Evolutionary conservation across 2,888 invertebrate species (phyloP).

Genomic region (Lycaena phlaeas): DNA sequence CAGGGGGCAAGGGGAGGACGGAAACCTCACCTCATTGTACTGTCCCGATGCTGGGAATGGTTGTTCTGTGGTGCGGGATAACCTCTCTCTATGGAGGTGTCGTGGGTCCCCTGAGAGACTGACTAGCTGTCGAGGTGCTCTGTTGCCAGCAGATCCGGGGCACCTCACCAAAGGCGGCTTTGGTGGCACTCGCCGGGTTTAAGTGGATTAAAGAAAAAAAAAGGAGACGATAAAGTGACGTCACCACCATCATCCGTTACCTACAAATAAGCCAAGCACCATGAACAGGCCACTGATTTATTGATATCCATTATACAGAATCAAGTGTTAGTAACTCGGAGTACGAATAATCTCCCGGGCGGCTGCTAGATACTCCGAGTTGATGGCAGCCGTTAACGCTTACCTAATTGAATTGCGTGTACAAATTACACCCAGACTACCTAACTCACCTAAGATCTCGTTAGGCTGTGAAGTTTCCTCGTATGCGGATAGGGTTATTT

Average conservation of each 20-base stretch:
- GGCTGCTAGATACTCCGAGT: neutral
- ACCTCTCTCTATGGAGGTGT: too few relatives aligned
- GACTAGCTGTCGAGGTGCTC: too few relatives aligned
- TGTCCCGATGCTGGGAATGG: too few relatives aligned
- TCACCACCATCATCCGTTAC: neutral
- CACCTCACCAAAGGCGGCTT: too few relatives aligned
- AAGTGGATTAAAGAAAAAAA: too few relatives aligned
- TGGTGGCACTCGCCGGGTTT: too few relatives aligned
- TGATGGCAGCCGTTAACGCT: conserved; percentile 2
- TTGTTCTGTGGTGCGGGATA: too few relatives aligned
- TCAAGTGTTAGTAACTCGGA: neutral
- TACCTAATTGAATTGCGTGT: conserved; percentile 5
- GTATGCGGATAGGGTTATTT: neutral
- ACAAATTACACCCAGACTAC: conserved; percentile 4
- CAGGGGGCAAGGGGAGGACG: too few relatives aligned
- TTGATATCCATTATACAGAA: neutral
- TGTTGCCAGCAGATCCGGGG: too few relatives aligned
- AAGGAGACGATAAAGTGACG: too few relatives aligned
- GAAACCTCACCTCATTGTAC: too few relatives aligned
- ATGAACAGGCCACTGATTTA: neutral
- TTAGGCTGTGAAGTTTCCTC: neutral
- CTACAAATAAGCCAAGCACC: neutral
- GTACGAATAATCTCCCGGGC: neutral
- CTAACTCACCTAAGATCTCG: neutral
- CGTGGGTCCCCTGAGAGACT: too few relatives aligned